Conservation (phyloP, 2,888 invertebrate species). For the Furcula furcula region DNA sequence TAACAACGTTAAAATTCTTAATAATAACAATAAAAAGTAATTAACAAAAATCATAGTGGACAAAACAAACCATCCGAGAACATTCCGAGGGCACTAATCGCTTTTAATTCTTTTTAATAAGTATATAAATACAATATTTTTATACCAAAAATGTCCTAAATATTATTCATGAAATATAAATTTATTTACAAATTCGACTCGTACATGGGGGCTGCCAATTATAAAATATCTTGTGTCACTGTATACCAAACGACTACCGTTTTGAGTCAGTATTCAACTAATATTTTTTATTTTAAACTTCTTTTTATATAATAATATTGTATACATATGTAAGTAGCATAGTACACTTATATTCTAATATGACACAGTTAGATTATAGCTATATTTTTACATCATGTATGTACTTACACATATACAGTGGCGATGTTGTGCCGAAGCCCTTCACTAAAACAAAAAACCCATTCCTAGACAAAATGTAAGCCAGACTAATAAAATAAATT, state of each 20-base stretch:
- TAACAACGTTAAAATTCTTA: constrained; percentile 80
- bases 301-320: constrained; percentile 68
- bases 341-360: constrained; percentile 77
- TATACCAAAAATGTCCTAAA: constrained; percentile 67
- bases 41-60: constrained; percentile 70
- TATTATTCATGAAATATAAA: constrained; percentile 69
- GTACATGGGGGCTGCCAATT: constrained; percentile 46
- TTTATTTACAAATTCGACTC: constrained; percentile 70
- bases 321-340: constrained; percentile 78
- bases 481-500: no score
- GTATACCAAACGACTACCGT: constrained; percentile 41
- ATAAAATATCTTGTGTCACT: constrained; percentile 45
- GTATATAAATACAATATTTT: constrained; percentile 76
- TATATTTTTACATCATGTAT: constrained; percentile 75
- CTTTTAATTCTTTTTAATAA: constrained; percentile 44
- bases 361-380: constrained; percentile 79
- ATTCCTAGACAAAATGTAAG: no score
- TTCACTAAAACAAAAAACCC: constrained; percentile 17
- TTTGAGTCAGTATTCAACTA: constrained; percentile 67
- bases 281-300: constrained; percentile 68
- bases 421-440: constrained; percentile 50
- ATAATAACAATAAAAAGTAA: constrained; percentile 79
- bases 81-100: constrained; percentile 62
- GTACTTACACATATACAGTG: constrained; percentile 77
- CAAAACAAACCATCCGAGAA: constrained; percentile 74